phyloP scores from a whole-genome alignment of 2,888 invertebrate genomes.

The Chouioia cunea region DNA sequence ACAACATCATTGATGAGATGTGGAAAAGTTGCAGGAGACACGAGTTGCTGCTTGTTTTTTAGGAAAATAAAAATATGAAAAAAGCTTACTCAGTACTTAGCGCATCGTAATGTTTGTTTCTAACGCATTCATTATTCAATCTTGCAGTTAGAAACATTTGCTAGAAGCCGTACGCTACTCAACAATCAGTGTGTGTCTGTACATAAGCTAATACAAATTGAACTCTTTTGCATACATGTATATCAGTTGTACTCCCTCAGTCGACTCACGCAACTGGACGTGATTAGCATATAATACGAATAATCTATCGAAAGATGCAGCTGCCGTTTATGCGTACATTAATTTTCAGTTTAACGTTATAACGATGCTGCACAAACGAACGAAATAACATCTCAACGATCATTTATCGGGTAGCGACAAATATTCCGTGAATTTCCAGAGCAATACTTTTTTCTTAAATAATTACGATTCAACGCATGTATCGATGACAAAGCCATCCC shows the following conservation, averaged over 20 bases:
- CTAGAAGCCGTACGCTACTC: conserved; percentile 14
- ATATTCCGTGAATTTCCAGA: too few species aligned
- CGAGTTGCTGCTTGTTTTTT: conserved; percentile 38
- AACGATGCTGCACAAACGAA: too few species aligned
- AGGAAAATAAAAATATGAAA: too few species aligned
- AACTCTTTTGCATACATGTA: conserved; percentile 6
- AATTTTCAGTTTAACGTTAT: too few species aligned
- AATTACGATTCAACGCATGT: too few species aligned
- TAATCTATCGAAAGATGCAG: too few species aligned
- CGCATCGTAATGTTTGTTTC: conserved; percentile 11
- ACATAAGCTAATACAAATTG: conserved; percentile 23
- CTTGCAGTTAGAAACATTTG: conserved; percentile 21
- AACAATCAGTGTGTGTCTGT: conserved; percentile 14
- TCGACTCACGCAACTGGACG: conserved; percentile 22
- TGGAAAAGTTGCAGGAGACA: not conserved
- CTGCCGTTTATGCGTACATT: not conserved
- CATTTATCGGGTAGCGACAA: too few species aligned
- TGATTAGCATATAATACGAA: conserved; percentile 9
- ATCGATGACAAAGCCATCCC: too few species aligned
- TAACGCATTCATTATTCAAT: conserved; percentile 18
- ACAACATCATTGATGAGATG: not conserved
- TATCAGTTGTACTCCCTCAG: not conserved
- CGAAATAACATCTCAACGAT: too few species aligned
- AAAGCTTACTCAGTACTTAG: not conserved
- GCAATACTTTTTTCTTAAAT: too few species aligned